Evolutionary conservation across 2,888 invertebrate species (phyloP).

Genomic region (Mycogona germanica): DNA sequence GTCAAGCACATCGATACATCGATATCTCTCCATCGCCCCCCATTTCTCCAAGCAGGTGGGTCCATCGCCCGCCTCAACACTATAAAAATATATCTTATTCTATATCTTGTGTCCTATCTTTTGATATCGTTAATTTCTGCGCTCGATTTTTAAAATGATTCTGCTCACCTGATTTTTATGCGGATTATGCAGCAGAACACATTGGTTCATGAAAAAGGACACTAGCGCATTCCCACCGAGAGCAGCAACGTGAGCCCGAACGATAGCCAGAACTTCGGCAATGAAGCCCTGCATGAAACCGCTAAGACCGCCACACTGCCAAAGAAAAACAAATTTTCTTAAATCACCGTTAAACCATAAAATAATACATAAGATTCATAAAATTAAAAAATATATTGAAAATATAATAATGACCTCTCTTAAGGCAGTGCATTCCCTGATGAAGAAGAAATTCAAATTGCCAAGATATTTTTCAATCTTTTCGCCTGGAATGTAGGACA

Average conservation of each 20-base stretch:
- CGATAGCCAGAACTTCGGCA: slow-evolving; percentile 84
- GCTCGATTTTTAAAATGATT: too few species aligned
- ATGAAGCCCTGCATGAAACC: slow-evolving; percentile 91
- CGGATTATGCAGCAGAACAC: slow-evolving; percentile 78
- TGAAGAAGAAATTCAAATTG: slow-evolving; percentile 86
- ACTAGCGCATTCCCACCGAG: slow-evolving; percentile 92
- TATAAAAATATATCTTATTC: too few species aligned
- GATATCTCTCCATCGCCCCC: background rate
- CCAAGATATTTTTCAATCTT: slow-evolving; percentile 71
- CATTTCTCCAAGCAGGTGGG: background rate
- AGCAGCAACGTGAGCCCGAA: slow-evolving; percentile 82
- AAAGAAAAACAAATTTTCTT: slow-evolving; percentile 18
- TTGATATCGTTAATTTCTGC: too few species aligned
- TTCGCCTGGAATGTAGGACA: slow-evolving; percentile 64
- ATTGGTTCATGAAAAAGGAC: slow-evolving; percentile 84
- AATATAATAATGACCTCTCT: slow-evolving; percentile 45
- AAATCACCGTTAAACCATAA: slow-evolving; percentile 1
- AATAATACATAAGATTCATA: too few species aligned
- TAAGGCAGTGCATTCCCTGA: slow-evolving; percentile 84
- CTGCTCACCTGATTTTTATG: slow-evolving; percentile 90
- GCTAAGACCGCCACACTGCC: slow-evolving; percentile 72
- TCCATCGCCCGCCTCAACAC: too few species aligned
- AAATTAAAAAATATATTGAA: slow-evolving; percentile 3
- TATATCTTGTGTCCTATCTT: too few species aligned
- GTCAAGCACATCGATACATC: too few species aligned